Evolutionary conservation across 2,797 vertebrate genomes (phyloP), one percentile per base, ranked within the genome.

Genomic region (Sandelia bainsii): DNA sequence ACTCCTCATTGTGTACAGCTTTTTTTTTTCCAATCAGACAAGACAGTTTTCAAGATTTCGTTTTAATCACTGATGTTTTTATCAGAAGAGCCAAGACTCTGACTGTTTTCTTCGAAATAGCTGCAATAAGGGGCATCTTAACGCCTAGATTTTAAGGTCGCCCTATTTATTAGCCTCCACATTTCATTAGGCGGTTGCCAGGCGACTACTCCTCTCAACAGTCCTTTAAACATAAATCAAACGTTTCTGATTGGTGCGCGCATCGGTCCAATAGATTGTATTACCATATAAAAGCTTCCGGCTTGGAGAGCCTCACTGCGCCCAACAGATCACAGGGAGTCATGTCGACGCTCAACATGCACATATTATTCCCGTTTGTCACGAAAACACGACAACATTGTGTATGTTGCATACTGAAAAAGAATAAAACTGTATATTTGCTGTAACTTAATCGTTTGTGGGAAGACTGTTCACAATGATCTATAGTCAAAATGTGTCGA

Each of bases 151-250:
- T 76, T 42, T 65, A 34, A 70, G 77, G 74, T 82, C 71, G 64
- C 83, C 81, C 5, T 87, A 81, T 80, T 83, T 89, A 84, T 87
- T 74, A 66, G 65, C 53, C 62, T 77, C 2, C 67, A 74, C 83
- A 87, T 89, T 87, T 89, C 89, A 91, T 91, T 84, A 90, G 69
- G 60, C 79, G 81, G 90, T 92, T 93, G 93, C 93, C 87, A 90
- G 50, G 93, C 91, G 89, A 93, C 93, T 87, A 58, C 71, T 78
- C 64, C 79, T 78, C 87, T 89, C 88, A 85, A 84, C 80, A 88
- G 84, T 79, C 83, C 79, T 84, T 83, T 81, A 84, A 86, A 88
- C 85, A 88, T 90, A 88, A 91, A 91, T 91, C 90, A 89, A 79
- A 90, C 39, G 86, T 82, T 53, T 81, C 71, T 90, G 90, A 93